Base-by-base conservation (phyloP, 2,888 invertebrate genomes). In the Salpingus planirostris region DNA sequence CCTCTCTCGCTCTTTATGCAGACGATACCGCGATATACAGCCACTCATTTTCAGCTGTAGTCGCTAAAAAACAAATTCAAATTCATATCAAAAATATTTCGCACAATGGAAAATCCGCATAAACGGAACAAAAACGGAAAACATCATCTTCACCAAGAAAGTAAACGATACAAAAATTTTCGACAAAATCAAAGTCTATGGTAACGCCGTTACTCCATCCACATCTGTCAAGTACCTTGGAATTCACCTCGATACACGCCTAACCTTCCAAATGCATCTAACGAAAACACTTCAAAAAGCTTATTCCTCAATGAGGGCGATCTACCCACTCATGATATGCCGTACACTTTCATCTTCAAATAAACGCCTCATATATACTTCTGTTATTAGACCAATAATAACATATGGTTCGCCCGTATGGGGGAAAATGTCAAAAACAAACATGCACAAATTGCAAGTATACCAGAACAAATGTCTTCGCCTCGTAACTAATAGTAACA, bases 181-280 rank as follows among this genome's bases (percentile, higher is more conserved):
- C 10, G 7, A 23, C 4, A 5, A 5, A 5, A 6, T 23, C 11
- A 23, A 23, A 23, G 11, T 23, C 4, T 6, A 5, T 8, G 11
- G 11, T 11, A 6, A 23, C 6, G 10, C 5, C 4, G 23, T 23
- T 5, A 5, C 11, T 5, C 5, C 10, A 5, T 5, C 5, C 4
- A 10, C 5, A 7, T 8, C 5, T 5, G 29, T 44, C 8, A 41
- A 36, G 27, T 43, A 40, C 15, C 28, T 43, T 10, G 43, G 40
- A n/a, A 30, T 40, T 6, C 11, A 13, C 10, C 26, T 41, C 2
- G 38, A 41, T 13, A 15, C 11, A 3, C 11, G 35, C 11, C 15
- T 40, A 3, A 31, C 40, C 34, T n/a, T n/a, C n/a, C n/a, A n/a
- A n/a, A n/a, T n/a, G n/a, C 44, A 29, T 31, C 41, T 42, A 6